Evolutionary conservation across 2,888 invertebrate species (phyloP).

Genomic region (Callosobruchus maculatus): DNA sequence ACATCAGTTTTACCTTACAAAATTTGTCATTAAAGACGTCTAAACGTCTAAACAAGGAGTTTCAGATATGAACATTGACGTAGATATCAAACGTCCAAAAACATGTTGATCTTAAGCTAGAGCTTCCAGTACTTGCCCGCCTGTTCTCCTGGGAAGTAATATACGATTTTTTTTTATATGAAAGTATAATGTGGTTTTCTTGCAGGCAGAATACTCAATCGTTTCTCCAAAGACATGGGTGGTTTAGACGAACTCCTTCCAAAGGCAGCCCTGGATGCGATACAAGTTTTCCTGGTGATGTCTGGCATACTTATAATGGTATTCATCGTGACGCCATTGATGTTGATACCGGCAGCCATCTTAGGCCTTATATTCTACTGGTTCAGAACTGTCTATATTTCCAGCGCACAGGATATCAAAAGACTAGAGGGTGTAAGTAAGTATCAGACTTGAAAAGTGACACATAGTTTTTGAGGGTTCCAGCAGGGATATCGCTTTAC

Average conservation of each 20-base stretch:
- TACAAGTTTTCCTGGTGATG: slow-evolving; percentile 66
- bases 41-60: too few relatives aligned
- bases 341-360: slow-evolving; percentile 60
- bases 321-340: slow-evolving; percentile 65
- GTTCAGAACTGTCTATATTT: slow-evolving; percentile 64
- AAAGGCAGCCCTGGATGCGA: slow-evolving; percentile 59
- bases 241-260: slow-evolving; percentile 73
- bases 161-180: too few relatives aligned
- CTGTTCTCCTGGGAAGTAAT: too few relatives aligned
- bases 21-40: too few relatives aligned
- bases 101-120: too few relatives aligned
- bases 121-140: too few relatives aligned
- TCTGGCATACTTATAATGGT: slow-evolving; percentile 69
- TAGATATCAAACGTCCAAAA: too few relatives aligned
- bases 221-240: slow-evolving; percentile 83
- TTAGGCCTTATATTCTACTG: slow-evolving; percentile 62
- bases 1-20: too few relatives aligned
- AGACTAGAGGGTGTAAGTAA: slow-evolving; percentile 56
- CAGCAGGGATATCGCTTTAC: too few relatives aligned
- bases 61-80: too few relatives aligned
- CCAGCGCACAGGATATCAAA: slow-evolving; percentile 69
- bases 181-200: too few relatives aligned
- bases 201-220: slow-evolving; percentile 69
- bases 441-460: slow-evolving; percentile 11
- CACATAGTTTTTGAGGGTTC: too few relatives aligned